Conservation (phyloP, 2,797 vertebrate genomes). For the Danio aesculapii region DNA sequence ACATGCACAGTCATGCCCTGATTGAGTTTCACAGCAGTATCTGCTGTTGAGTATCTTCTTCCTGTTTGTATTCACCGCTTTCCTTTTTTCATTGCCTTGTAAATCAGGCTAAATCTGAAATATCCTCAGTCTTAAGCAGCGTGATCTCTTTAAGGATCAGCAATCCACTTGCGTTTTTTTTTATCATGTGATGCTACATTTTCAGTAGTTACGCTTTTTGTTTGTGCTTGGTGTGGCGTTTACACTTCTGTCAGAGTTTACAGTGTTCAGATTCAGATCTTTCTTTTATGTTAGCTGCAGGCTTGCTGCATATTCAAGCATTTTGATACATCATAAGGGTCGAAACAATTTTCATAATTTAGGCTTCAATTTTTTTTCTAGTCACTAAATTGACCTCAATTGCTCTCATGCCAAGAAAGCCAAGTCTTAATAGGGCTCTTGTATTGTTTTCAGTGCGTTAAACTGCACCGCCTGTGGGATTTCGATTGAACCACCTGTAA, state of each 20-base stretch:
- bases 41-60: constrained; percentile 87
- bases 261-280: constrained; percentile 12
- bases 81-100: constrained; percentile 79
- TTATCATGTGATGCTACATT: constrained; percentile 41
- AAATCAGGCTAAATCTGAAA: constrained; percentile 76
- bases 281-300: neutral
- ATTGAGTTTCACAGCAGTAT: constrained; percentile 81
- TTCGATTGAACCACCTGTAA: constrained; percentile 26
- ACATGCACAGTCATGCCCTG: constrained; percentile 46
- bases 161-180: constrained; percentile 43
- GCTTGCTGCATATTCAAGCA: neutral
- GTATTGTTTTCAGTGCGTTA: neutral
- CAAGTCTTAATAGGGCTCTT: constrained; percentile 8
- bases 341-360: neutral
- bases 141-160: constrained; percentile 20
- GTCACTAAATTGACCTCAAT: constrained; percentile 1
- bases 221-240: constrained; percentile 27
- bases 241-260: constrained; percentile 45
- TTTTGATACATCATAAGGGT: constrained; percentile 1
- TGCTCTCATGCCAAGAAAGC: neutral
- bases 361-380: neutral
- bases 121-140: constrained; percentile 71
- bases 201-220: constrained; percentile 48
- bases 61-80: constrained; percentile 71
- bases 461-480: constrained; percentile 2